A percentile compares a stretch with the other conserved stretches of the same genome.
These are phyloP conservation scores for Cylas formicarius DNA, from an alignment of 1,140 invertebrate species.

Conservation along the genomic window DNA sequence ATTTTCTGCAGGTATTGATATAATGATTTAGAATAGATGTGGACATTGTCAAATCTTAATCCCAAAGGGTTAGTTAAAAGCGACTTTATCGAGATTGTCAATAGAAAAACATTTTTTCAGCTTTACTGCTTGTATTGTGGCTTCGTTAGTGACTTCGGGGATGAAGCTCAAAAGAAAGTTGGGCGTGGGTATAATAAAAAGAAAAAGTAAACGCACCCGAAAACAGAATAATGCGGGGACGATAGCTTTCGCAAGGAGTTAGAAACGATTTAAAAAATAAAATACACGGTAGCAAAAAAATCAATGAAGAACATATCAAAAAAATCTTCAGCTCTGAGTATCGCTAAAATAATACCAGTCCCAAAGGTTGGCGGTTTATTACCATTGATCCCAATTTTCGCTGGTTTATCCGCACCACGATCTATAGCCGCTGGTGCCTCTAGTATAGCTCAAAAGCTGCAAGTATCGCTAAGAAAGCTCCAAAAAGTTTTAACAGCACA, in stretches of 20 bases:
- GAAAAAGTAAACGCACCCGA: too few relatives aligned
- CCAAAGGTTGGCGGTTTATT: slow-evolving; percentile 38
- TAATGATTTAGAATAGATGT: too few relatives aligned
- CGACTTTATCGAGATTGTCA: too few relatives aligned
- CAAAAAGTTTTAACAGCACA: slow-evolving; percentile 30
- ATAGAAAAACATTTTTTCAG: too few relatives aligned
- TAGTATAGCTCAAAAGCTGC: slow-evolving; percentile 34
- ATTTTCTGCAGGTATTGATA: too few relatives aligned
- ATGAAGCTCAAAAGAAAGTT: slow-evolving; percentile 27
- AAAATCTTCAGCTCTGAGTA: too few relatives aligned
- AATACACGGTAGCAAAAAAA: slow-evolving; percentile 2
- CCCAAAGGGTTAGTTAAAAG: too few relatives aligned
- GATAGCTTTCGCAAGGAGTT: not conserved
- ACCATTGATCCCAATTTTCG: slow-evolving; percentile 38
- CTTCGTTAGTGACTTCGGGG: slow-evolving; percentile 18
- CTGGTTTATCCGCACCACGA: slow-evolving; percentile 36
- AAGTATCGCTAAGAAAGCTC: slow-evolving; percentile 27
- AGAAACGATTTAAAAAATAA: not conserved
- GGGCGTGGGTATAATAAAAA: too few relatives aligned
- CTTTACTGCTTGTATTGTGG: too few relatives aligned
- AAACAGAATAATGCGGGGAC: not conserved
- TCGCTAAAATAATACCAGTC: slow-evolving; percentile 35
- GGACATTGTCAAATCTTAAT: too few relatives aligned
- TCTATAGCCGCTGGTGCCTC: slow-evolving; percentile 32
- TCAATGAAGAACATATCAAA: not conserved